Evolutionary conservation across 37 sponge, comb jelly and placozoan genomes (phyloP), one percentile per base, ranked within the genome.

Genomic region (Oopsacas minuta): DNA sequence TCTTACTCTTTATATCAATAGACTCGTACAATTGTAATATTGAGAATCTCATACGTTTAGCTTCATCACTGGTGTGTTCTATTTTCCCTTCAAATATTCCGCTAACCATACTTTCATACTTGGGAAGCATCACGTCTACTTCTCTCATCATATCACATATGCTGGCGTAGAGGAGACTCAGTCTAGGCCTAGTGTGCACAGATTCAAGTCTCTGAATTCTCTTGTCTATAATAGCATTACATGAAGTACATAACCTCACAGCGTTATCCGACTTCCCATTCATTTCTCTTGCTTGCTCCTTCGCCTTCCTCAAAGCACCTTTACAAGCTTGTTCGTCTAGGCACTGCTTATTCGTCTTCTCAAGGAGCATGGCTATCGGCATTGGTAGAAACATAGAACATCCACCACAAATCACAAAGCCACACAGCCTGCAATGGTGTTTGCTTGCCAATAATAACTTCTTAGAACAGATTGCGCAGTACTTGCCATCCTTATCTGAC

Each of bases 361-460:
- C 75, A 25, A 61, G 75, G 1, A 61, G 75, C 75, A 61, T 25
- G 22, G 75, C 75, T 61, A 61, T 61, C 75, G 75, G 75, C 75
- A 61, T 61, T 5, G 75, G 75, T 34, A 61, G 75, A 34, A 61
- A 61, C 30, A 10, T 25, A 10, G 75, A 61, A 34, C 75, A 61
- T n/a, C 28, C 22, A 5, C 28, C 28, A 61, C 75, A 61, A 3
- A 61, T 61, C 7, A 61, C 75, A 25, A 61, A 25, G 28, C 75
- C 75, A 61, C 75, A 61, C 30, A 61, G 75, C 28, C 75, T 25
- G 75, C 75, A 61, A 12, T 61, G 75, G 30, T 61, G 75, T n/a
- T 61, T 61, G 75, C 75, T 61, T 12, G 75, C 75, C 30, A 61
- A 25, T 5, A 61, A 25, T n/a, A 61, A 12, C 22, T 61, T 61